phyloP scores from a whole-genome alignment of 2,888 invertebrate genomes.

The Caenorhabditis imperialis region DNA sequence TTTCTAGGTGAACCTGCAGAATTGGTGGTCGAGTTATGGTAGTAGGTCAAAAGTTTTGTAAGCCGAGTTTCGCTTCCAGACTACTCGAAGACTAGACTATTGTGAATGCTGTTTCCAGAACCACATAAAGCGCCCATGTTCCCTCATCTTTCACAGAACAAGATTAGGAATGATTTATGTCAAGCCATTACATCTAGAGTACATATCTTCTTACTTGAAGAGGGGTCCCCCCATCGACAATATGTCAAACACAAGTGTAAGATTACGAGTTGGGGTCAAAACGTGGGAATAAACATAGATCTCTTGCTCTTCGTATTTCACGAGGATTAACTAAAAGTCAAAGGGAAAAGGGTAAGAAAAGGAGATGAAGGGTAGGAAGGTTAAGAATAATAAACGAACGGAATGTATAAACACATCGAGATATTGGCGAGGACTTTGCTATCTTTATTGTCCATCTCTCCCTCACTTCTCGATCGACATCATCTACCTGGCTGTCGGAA shows the following conservation, averaged over 20 bases:
- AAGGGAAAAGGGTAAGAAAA: slow-evolving; percentile 1
- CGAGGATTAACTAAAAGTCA: neutral
- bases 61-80: too few relatives aligned
- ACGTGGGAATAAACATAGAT: slow-evolving; percentile 6
- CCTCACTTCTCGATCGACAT: neutral
- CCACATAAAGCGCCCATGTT: too few relatives aligned
- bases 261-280: slow-evolving; percentile 21
- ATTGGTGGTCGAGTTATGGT: too few relatives aligned
- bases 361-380: slow-evolving; percentile 7
- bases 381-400: neutral
- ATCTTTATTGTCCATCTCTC: slow-evolving; percentile 44
- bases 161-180: slow-evolving; percentile 19
- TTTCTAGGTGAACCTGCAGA: too few relatives aligned
- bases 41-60: too few relatives aligned
- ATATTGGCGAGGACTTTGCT: slow-evolving; percentile 13
- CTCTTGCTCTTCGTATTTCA: slow-evolving; percentile 14
- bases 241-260: slow-evolving; percentile 26
- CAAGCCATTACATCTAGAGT: neutral
- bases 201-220: too few relatives aligned
- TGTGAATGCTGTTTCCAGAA: too few relatives aligned
- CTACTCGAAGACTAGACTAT: too few relatives aligned
- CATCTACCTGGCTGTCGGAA: neutral
- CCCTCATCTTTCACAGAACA: neutral
- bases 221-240: neutral
- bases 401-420: slow-evolving; percentile 32